Conservation (phyloP, 2,888 invertebrate genomes). For the Mesorhabditis sp. region DNA sequence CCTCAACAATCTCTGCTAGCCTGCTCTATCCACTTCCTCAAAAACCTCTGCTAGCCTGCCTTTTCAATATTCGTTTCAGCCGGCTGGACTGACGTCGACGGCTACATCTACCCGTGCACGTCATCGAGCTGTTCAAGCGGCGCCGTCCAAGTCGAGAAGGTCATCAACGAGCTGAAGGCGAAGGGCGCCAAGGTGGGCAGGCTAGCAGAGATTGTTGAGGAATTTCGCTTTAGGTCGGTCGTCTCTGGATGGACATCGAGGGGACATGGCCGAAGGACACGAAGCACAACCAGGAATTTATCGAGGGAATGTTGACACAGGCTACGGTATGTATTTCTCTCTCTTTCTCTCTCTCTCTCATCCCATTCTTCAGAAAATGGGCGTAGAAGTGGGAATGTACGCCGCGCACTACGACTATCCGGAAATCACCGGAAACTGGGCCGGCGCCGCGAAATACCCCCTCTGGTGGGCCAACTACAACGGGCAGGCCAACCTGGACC, state of each 20-base stretch:
- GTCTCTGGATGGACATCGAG: constrained; percentile 11
- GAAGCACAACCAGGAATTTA: constrained; percentile 13
- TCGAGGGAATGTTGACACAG: constrained; percentile 15
- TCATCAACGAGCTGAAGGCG: constrained; percentile 14
- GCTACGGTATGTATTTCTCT: constrained; percentile 4
- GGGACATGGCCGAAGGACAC: constrained; percentile 17
- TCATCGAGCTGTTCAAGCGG: constrained; percentile 19
- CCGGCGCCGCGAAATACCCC: constrained; percentile 19
- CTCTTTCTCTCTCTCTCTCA: constrained; percentile 5
- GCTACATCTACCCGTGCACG: constrained; percentile 35
- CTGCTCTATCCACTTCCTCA: too few species aligned
- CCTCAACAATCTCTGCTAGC: too few species aligned
- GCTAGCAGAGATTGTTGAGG: constrained; percentile 6
- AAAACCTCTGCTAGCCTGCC: too few species aligned
- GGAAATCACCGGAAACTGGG: constrained; percentile 38
- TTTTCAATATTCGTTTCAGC: constrained; percentile 10
- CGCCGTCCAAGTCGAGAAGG: constrained; percentile 20
- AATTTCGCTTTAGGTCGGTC: background rate
- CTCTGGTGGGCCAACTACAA: constrained; percentile 45
- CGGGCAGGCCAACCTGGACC: constrained; percentile 17
- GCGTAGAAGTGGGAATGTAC: constrained; percentile 33
- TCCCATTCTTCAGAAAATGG: constrained; percentile 6
- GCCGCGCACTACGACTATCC: constrained; percentile 39
- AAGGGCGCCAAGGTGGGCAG: constrained; percentile 22
- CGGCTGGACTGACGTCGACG: constrained; percentile 24